Evolutionary conservation across 2,888 invertebrate species (phyloP).

Genomic region (Clivina fossor): DNA sequence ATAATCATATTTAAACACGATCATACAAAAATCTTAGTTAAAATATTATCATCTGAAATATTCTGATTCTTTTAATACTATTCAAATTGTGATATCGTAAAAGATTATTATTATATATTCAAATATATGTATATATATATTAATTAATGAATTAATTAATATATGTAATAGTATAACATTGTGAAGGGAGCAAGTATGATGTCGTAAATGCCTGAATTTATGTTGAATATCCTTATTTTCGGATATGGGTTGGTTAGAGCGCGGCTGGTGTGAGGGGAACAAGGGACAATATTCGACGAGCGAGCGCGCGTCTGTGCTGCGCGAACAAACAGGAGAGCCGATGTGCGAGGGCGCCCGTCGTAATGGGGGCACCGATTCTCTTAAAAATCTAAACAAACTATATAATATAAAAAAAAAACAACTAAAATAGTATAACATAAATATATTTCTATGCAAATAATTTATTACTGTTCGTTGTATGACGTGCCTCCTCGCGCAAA

Average conservation of each 20-base stretch:
- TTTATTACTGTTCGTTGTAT: constrained; percentile 50
- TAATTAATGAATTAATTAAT: constrained; percentile 19
- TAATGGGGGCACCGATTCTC: constrained; percentile 23
- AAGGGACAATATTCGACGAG: constrained; percentile 11
- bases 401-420: too few relatives aligned
- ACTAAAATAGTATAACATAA: constrained; percentile 42
- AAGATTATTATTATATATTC: constrained; percentile 32
- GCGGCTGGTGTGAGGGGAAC: constrained; percentile 9
- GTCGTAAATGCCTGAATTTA: constrained; percentile 6
- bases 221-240: too few relatives aligned
- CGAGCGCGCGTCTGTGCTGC: constrained; percentile 5
- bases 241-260: too few relatives aligned
- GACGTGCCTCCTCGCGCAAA: constrained; percentile 25
- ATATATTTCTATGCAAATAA: constrained; percentile 43
- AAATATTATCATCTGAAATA: constrained; percentile 34
- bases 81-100: constrained; percentile 34
- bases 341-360: constrained; percentile 19
- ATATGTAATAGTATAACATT: constrained; percentile 28
- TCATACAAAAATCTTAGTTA: constrained; percentile 35
- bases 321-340: not conserved
- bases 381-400: constrained; percentile 34
- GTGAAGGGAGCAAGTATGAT: constrained; percentile 16
- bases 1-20: constrained; percentile 34
- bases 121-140: constrained; percentile 29
- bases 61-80: constrained; percentile 33